Conservation (phyloP, 2,888 invertebrate species). For the Nematopogon swammerdamellus region DNA sequence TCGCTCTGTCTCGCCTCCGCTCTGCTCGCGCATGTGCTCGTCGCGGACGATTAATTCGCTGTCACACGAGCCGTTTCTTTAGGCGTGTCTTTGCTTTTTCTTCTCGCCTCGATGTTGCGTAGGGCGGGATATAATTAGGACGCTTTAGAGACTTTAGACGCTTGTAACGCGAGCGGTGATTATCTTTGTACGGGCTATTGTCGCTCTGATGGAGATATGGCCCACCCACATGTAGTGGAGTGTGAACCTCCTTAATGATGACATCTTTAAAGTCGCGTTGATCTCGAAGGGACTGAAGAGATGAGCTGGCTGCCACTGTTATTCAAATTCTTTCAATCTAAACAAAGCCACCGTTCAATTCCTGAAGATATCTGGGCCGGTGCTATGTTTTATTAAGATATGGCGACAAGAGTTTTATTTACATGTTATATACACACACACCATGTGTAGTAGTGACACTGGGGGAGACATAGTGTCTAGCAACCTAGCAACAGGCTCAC, state of each 20-base stretch:
- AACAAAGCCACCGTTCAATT: too few relatives aligned
- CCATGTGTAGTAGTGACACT: too few relatives aligned
- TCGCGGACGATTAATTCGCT: slow-evolving; percentile 54
- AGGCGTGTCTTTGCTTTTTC: slow-evolving; percentile 44
- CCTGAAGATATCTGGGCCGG: too few relatives aligned
- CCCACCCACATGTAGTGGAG: neutral
- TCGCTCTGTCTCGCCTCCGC: neutral
- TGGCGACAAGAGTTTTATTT: too few relatives aligned
- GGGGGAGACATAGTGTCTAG: too few relatives aligned
- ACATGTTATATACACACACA: too few relatives aligned
- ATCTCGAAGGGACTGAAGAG: too few relatives aligned
- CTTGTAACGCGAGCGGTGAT: neutral
- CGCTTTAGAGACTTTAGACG: slow-evolving; percentile 27
- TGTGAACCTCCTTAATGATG: neutral
- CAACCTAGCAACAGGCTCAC: too few relatives aligned
- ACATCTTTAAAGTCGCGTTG: too few relatives aligned
- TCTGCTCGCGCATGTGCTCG: slow-evolving; percentile 32
- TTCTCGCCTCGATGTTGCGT: slow-evolving; percentile 42
- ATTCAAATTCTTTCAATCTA: too few relatives aligned
- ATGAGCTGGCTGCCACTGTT: too few relatives aligned
- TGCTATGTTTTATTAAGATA: too few relatives aligned
- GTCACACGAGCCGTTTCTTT: slow-evolving; percentile 48
- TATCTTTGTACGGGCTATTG: neutral
- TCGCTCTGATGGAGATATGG: neutral
- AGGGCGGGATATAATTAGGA: slow-evolving; percentile 43